Conservation (phyloP, 2,113 vertebrate species). For the Micromys minutus region DNA sequence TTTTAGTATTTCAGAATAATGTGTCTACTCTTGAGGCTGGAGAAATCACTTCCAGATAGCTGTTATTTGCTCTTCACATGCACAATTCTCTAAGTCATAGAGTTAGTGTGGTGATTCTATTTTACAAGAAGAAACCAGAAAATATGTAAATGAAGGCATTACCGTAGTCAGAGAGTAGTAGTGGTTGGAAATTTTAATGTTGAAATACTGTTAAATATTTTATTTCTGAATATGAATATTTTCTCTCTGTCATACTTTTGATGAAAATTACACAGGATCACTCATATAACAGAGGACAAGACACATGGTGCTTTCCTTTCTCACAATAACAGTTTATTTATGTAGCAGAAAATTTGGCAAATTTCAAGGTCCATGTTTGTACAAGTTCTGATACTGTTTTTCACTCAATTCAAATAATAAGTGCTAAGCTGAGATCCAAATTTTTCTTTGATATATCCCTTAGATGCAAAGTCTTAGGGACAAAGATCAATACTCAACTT, state of each 20-base stretch:
- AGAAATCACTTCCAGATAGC: neutral
- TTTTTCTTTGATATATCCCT: neutral
- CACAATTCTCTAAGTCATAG: neutral
- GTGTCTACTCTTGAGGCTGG: neutral
- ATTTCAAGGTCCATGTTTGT: neutral
- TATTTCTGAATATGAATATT: neutral
- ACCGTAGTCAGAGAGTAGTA: neutral
- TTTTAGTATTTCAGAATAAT: neutral
- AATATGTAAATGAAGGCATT: neutral
- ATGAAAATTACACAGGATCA: neutral
- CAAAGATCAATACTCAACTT: slow-evolving; percentile 33
- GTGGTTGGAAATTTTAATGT: neutral
- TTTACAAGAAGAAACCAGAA: neutral
- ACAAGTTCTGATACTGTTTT: neutral
- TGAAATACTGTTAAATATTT: neutral
- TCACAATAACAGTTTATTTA: neutral
- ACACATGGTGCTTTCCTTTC: neutral
- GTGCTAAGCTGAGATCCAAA: neutral
- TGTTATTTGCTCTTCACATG: neutral
- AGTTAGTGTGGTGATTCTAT: neutral
- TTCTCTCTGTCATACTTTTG: neutral
- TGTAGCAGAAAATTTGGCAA: neutral
- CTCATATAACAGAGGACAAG: neutral
- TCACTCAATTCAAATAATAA: neutral
- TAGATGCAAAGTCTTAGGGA: neutral